Percentiles rank a stretch among this genome's conserved stretches.
Evolutionary conservation across 2,888 invertebrate species (phyloP).

Genomic region (Sesia apiformis): DNA sequence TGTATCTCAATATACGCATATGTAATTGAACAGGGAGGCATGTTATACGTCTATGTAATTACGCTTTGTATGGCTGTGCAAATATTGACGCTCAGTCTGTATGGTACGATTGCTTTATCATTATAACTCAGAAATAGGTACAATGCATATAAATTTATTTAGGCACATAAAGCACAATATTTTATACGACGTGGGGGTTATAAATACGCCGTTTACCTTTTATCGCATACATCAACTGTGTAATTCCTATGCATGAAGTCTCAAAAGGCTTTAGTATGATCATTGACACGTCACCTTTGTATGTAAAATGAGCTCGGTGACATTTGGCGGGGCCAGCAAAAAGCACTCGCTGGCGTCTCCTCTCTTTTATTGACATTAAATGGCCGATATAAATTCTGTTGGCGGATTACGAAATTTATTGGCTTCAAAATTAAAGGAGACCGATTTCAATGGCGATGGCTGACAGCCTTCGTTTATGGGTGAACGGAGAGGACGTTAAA

Average conservation of each 20-base stretch:
- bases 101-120: conserved; percentile 20
- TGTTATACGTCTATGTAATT: conserved; percentile 7
- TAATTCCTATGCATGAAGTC: neutral
- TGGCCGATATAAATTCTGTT: conserved; percentile 68
- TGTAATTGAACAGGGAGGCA: conserved; percentile 19
- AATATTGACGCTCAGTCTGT: conserved; percentile 30
- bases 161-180: no score
- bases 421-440: conserved; percentile 69
- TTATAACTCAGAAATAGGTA: conserved; percentile 7
- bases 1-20: conserved; percentile 4
- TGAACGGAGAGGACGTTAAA: conserved; percentile 35
- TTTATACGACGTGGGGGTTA: no score
- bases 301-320: conserved; percentile 55
- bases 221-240: neutral
- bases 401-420: conserved; percentile 72
- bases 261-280: conserved; percentile 10
- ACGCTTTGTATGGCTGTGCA: conserved; percentile 20
- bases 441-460: conserved; percentile 67
- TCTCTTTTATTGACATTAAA: conserved; percentile 64
- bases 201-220: no score
- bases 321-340: conserved; percentile 42
- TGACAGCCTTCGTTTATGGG: conserved; percentile 61
- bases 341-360: conserved; percentile 33
- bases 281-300: conserved; percentile 61
- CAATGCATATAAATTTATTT: neutral